These are phyloP conservation scores for Nerophis ophidion DNA, from an alignment of 2,113 vertebrate species.

Conservation along the genomic window DNA sequence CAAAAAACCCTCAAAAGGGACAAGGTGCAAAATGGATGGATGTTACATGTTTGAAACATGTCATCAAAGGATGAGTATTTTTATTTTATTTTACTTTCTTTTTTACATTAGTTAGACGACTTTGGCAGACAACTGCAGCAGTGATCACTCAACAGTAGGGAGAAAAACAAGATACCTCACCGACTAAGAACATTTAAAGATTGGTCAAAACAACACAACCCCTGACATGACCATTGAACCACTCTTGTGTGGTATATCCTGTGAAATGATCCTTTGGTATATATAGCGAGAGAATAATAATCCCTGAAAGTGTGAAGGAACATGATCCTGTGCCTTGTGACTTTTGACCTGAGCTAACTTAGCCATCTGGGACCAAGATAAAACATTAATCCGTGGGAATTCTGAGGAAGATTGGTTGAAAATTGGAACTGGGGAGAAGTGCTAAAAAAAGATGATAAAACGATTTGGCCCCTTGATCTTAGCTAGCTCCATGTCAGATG, in stretches of 20 bases:
- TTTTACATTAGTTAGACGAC: too few species aligned
- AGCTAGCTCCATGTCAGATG: neutral
- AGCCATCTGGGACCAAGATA: neutral
- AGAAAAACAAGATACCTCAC: slow-evolving; percentile 15
- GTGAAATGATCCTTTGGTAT: neutral
- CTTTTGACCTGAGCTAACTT: neutral
- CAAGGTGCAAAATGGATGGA: too few species aligned
- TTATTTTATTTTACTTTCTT: too few species aligned
- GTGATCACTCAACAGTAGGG: neutral
- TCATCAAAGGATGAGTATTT: too few species aligned
- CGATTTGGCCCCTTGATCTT: neutral
- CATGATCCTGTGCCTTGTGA: neutral
- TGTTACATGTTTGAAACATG: too few species aligned
- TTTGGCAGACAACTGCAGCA: neutral
- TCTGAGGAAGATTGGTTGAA: slow-evolving; percentile 4
- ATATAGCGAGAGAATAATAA: neutral
- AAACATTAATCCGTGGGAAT: slow-evolving; percentile 2
- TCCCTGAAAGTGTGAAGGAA: neutral
- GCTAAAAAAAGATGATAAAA: neutral
- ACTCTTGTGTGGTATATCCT: too few species aligned
- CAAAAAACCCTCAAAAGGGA: too few species aligned
- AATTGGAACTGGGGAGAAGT: slow-evolving; percentile 1
- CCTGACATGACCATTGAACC: neutral
- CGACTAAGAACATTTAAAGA: neutral
- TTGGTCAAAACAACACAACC: neutral